These are phyloP conservation scores for Scaptomyza polygonia DNA, from an alignment of 2,888 invertebrate genomes.

Conservation along the genomic window DNA sequence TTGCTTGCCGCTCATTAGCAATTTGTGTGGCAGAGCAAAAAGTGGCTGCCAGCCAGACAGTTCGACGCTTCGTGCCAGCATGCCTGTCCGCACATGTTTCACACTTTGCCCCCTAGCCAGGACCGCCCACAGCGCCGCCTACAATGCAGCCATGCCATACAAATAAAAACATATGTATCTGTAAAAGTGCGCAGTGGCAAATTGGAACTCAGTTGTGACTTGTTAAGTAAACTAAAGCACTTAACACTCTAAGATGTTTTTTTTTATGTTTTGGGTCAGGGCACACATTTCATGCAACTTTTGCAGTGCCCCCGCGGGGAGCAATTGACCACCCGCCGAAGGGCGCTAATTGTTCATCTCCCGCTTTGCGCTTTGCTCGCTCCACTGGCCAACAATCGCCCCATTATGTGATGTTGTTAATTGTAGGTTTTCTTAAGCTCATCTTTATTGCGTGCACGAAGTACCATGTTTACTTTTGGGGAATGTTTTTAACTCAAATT, in stretches of 20 bases:
- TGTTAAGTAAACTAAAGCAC: conserved; percentile 53
- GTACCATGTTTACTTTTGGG: conserved; percentile 22
- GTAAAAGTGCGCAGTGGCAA: conserved; percentile 39
- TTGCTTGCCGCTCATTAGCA: conserved; percentile 69
- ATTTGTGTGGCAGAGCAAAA: conserved; percentile 56
- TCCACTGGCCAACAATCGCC: conserved; percentile 32
- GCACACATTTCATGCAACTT: conserved; percentile 50
- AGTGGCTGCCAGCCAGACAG: conserved; percentile 57
- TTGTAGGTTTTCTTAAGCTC: conserved; percentile 20
- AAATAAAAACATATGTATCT: conserved; percentile 16
- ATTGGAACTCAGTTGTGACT: conserved; percentile 56
- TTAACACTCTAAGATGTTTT: conserved; percentile 55
- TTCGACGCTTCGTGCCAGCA: conserved; percentile 74
- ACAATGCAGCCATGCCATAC: conserved; percentile 7
- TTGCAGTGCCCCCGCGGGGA: conserved; percentile 36
- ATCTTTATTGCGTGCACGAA: conserved; percentile 42
- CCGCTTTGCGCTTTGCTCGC: conserved; percentile 20
- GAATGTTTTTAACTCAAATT: conserved; percentile 40
- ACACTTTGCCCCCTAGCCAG: conserved; percentile 60
- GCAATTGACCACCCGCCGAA: conserved; percentile 41
- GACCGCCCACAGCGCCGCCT: conserved; percentile 64
- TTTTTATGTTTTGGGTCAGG: conserved; percentile 48
- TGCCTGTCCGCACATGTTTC: conserved; percentile 66
- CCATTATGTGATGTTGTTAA: conserved; percentile 45
- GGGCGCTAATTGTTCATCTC: conserved; percentile 49